These are phyloP conservation scores for Ardeotis arabs DNA, from an alignment of 2,113 vertebrate species.

Conservation along the genomic window DNA sequence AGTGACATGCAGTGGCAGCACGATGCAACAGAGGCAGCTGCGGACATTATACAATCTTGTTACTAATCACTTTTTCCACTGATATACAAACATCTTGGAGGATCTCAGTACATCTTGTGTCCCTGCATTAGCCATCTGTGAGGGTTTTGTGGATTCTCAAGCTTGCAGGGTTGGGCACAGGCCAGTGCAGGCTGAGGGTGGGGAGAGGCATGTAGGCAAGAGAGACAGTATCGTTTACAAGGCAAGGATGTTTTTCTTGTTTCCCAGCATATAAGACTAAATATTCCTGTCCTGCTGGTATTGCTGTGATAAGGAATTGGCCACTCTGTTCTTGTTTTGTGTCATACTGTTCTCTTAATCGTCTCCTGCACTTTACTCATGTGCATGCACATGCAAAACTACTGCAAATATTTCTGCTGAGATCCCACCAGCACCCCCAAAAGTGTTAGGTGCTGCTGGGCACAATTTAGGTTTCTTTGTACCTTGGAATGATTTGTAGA, in stretches of 20 bases:
- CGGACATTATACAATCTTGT: background rate
- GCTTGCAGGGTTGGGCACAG: fast-evolving
- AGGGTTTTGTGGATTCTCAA: background rate
- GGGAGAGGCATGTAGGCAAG: fast-evolving
- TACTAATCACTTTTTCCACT: background rate
- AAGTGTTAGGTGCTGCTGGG: background rate
- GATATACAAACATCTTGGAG: background rate
- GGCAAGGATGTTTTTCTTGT: background rate
- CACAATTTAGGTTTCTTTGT: background rate
- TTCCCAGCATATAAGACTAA: background rate
- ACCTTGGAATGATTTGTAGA: background rate
- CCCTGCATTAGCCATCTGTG: background rate
- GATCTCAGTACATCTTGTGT: background rate
- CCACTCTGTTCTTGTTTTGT: background rate
- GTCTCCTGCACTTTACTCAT: background rate
- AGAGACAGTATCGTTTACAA: background rate
- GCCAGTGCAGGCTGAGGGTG: background rate
- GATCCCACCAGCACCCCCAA: background rate
- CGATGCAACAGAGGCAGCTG: background rate
- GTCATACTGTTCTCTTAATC: background rate
- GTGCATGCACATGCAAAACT: background rate
- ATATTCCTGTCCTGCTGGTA: background rate
- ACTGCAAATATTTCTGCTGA: background rate
- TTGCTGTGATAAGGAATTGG: background rate
- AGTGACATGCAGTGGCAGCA: slow-evolving; percentile 46